phyloP scores from a whole-genome alignment of 2,888 invertebrate species.

The Heteromurus nitidus region DNA sequence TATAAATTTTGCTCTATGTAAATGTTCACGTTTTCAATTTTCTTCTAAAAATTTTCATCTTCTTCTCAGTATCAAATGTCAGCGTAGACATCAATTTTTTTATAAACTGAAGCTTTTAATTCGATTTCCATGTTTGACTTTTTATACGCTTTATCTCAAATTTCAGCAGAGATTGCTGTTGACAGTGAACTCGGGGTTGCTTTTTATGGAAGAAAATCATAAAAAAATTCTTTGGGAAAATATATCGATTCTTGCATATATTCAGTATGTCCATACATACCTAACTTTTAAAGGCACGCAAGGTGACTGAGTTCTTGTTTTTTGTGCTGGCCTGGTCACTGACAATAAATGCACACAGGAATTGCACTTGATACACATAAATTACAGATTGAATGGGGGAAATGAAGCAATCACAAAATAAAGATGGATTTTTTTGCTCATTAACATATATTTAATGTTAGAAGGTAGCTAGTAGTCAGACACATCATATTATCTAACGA shows the following conservation, averaged over 20 bases:
- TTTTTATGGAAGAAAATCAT: constrained; percentile 1
- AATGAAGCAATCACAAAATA: constrained; percentile 17
- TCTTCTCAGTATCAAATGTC: not conserved
- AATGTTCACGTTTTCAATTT: not conserved
- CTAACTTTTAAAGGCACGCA: not conserved
- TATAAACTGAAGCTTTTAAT: not conserved
- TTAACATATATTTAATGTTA: not conserved
- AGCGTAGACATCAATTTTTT: not conserved
- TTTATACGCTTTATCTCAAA: not conserved
- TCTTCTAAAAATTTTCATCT: not conserved
- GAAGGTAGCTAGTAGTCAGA: not conserved
- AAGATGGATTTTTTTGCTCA: not conserved
- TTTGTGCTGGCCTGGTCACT: no score
- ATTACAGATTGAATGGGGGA: no score
- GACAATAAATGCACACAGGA: no score
- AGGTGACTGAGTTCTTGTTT: constrained; percentile 3
- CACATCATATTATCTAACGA: not conserved
- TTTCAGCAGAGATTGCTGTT: no score
- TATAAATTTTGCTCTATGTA: not conserved
- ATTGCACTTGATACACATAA: no score
- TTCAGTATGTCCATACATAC: not conserved
- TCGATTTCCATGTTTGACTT: constrained; percentile 18
- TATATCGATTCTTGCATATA: not conserved
- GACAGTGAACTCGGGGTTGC: constrained; percentile 12
- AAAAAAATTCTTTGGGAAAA: no score